Evolutionary conservation across 2,888 invertebrate species (phyloP).

Genomic region (Rhamphomyia laevipes): DNA sequence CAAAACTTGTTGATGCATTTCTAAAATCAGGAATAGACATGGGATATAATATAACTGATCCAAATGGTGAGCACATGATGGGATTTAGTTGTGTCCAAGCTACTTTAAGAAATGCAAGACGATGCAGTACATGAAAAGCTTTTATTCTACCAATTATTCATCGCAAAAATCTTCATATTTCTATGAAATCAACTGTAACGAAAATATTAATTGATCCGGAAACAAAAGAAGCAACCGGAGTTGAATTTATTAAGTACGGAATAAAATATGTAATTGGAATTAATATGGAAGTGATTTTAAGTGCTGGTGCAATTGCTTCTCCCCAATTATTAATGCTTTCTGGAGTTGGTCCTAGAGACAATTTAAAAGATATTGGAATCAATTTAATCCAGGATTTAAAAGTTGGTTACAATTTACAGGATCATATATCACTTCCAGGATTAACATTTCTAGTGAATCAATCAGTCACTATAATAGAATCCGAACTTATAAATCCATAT

Average conservation of each 20-base stretch:
- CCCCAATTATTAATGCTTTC: conserved; percentile 80
- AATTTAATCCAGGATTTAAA: conserved; percentile 52
- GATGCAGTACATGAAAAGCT: conserved; percentile 71
- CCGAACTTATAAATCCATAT: conserved; percentile 41
- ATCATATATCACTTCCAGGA: conserved; percentile 63
- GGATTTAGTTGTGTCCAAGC: conserved; percentile 63
- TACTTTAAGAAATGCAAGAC: conserved; percentile 55
- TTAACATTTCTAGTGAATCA: conserved; percentile 61
- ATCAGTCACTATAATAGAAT: conserved; percentile 53
- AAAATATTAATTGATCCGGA: conserved; percentile 52
- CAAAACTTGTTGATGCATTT: conserved; percentile 51
- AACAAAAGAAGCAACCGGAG: conserved; percentile 50
- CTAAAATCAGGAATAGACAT: conserved; percentile 53
- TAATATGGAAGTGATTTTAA: conserved; percentile 62
- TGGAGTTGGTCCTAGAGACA: conserved; percentile 59
- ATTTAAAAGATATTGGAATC: conserved; percentile 48
- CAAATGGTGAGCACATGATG: conserved; percentile 50
- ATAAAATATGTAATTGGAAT: conserved; percentile 43
- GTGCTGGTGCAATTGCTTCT: conserved; percentile 72
- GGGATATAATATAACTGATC: conserved; percentile 59
- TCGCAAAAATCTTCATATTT: conserved; percentile 56
- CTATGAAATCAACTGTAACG: conserved; percentile 54
- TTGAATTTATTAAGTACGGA: conserved; percentile 55
- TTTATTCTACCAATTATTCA: conserved; percentile 55
- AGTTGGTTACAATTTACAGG: conserved; percentile 73